Base-by-base conservation (phyloP, 2,113 vertebrate genomes). In the Bambusicola thoracicus region DNA sequence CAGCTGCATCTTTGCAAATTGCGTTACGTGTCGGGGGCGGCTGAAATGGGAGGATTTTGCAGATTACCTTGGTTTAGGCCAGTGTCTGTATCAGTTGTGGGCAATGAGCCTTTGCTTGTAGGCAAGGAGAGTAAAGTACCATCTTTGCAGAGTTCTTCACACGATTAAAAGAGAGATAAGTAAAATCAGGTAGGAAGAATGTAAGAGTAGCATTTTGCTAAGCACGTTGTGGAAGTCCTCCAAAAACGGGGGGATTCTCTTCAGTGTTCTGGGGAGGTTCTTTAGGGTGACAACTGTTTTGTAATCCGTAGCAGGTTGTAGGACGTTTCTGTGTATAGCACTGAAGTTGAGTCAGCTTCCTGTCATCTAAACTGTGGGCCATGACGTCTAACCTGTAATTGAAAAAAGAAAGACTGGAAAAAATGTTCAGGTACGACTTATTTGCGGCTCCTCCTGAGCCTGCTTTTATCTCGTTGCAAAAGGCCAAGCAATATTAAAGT, bases 21-120 rank as follows among this genome's bases (percentile, higher is more conserved):
- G 56, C 62, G 25, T 65, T 62, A 18, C 48, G 82, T 94, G 85
- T 59, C 73, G 66, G 49, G 84, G 63, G n/a, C 36, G 62, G 40
- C 69, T 86, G 95, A 95, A 92, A 94, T 81, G 69, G 88, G 95
- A 95, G 90, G 36, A 78, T 85, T 94, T 90, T 81, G 72, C 55
- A 51, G 86, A 69, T 94, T 69, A 85, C 85, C 81, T 86, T 88
- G 48, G 40, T 53, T 87, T 87, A 81, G 68, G 56, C 72, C 0
- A 6, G 48, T 93, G 85, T 85, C 91, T 85, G 65, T 24, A 49
- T 90, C 69, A 30, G 36, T 58, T 88, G 53, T 65, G 65, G 88
- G 36, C 24, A 78, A 38, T 89, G 95, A 62, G 16, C n/a, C 70
- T 95, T 96, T 66, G 78, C 88, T 92, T 91, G 29, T 88, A 58